Percentiles rank a stretch among this genome's conserved stretches.
Conservation (phyloP, 1,140 invertebrate species). For the Eueides isabella region DNA sequence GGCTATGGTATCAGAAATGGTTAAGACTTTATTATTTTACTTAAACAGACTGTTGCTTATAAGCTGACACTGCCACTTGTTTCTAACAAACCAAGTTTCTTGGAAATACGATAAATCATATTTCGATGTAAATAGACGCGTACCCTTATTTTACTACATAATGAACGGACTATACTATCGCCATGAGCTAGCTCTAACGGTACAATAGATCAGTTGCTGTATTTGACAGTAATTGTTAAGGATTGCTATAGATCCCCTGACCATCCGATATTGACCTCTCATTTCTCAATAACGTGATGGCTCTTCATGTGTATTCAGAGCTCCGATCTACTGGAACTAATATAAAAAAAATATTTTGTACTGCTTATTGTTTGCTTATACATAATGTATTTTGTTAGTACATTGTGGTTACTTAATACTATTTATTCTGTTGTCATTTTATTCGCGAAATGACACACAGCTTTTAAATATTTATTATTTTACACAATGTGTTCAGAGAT, state of each 20-base stretch:
- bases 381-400: too few species aligned
- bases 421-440: slow-evolving; percentile 35
- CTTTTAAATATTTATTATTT: too few species aligned
- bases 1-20: too few species aligned
- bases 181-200: slow-evolving; percentile 51
- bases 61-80: background rate
- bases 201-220: slow-evolving; percentile 51
- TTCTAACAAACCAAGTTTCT: background rate
- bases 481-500: too few species aligned
- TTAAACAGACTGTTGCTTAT: too few species aligned
- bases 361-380: slow-evolving; percentile 7
- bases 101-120: background rate
- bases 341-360: slow-evolving; percentile 21
- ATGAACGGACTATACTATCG: slow-evolving; percentile 23
- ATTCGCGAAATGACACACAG: too few species aligned
- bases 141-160: slow-evolving; percentile 27
- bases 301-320: slow-evolving; percentile 4
- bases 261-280: slow-evolving; percentile 26
- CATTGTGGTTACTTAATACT: background rate
- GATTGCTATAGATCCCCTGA: slow-evolving; percentile 44
- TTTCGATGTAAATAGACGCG: background rate
- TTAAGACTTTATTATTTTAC: too few species aligned
- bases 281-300: slow-evolving; percentile 14
- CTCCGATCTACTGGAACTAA: slow-evolving; percentile 16
- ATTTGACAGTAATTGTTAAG: slow-evolving; percentile 63